Percentiles rank a stretch among this genome's conserved stretches.
Evolutionary conservation across 2,113 vertebrate species (phyloP).

Genomic region (Lepisosteus osseus): DNA sequence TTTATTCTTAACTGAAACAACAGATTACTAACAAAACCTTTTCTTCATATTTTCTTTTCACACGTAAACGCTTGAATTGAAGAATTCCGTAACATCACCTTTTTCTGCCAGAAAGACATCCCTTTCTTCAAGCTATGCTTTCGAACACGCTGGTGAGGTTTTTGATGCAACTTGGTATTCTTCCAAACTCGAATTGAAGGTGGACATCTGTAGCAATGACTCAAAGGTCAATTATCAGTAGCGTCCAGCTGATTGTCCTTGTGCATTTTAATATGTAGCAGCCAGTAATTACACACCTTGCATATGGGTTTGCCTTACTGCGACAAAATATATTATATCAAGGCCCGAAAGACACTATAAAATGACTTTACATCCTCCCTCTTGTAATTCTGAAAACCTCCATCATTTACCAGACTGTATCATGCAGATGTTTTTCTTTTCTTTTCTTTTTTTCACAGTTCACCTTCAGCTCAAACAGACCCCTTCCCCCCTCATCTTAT

Average conservation of each 20-base stretch:
- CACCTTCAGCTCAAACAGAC: neutral
- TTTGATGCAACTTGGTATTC: conserved; percentile 62
- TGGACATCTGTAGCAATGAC: conserved; percentile 61
- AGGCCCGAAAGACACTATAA: neutral
- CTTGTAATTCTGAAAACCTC: neutral
- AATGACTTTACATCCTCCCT: neutral
- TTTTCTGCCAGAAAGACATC: neutral
- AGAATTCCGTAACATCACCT: neutral
- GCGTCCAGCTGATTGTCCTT: conserved; percentile 60
- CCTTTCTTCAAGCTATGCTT: neutral
- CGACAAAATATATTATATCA: neutral
- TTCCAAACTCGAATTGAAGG: conserved; percentile 48
- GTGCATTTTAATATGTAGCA: conserved; percentile 24
- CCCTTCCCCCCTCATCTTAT: neutral
- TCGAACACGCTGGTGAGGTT: conserved; percentile 32
- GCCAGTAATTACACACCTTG: conserved; percentile 8
- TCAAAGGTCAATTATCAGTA: conserved; percentile 45
- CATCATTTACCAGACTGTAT: neutral
- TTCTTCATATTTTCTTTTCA: too few relatives aligned
- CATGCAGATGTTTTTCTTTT: neutral
- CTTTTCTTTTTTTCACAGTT: neutral
- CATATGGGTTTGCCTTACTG: conserved; percentile 2
- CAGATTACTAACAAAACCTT: neutral
- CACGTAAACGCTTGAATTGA: too few relatives aligned
- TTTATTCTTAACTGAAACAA: neutral